A percentile compares a stretch with the other conserved stretches of the same genome.
Evolutionary conservation across 2,888 invertebrate genomes (phyloP).

Genomic region (Uloborus plumipes): DNA sequence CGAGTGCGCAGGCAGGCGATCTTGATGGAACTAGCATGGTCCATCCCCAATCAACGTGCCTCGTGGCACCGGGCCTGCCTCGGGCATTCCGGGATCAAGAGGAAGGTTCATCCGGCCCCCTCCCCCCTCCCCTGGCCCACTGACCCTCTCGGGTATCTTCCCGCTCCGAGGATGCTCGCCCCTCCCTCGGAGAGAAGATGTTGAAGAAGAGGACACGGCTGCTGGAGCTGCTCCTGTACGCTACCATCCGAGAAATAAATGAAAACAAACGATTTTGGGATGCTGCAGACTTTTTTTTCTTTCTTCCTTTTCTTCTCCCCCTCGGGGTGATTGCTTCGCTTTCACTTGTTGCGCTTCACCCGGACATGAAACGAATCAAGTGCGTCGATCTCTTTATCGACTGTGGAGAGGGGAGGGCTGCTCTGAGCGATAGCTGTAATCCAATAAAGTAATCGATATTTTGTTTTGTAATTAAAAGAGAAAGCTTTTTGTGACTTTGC

Average conservation of each 20-base stretch:
- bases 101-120: constrained; percentile 42
- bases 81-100: constrained; percentile 62
- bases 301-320: too few relatives aligned
- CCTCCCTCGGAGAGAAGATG: not conserved
- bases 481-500: too few relatives aligned
- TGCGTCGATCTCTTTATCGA: constrained; percentile 30
- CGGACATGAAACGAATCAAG: constrained; percentile 22
- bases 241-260: constrained; percentile 9
- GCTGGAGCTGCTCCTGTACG: constrained; percentile 9
- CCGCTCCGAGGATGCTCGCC: not conserved
- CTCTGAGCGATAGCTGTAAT: too few relatives aligned
- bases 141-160: constrained; percentile 32
- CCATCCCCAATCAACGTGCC: constrained; percentile 47
- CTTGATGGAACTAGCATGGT: constrained; percentile 29
- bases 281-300: too few relatives aligned
- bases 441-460: too few relatives aligned
- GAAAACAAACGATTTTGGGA: not conserved
- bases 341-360: constrained; percentile 35
- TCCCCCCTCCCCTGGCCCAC: constrained; percentile 46
- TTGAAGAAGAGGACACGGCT: not conserved
- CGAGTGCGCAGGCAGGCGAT: constrained; percentile 27
- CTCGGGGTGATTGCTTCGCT: constrained; percentile 7
- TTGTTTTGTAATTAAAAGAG: too few relatives aligned
- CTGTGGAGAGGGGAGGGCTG: not conserved
- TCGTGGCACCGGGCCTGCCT: constrained; percentile 47